Evolutionary conservation across 2,113 vertebrate genomes (phyloP).

Genomic region (Cercocebus atys): DNA sequence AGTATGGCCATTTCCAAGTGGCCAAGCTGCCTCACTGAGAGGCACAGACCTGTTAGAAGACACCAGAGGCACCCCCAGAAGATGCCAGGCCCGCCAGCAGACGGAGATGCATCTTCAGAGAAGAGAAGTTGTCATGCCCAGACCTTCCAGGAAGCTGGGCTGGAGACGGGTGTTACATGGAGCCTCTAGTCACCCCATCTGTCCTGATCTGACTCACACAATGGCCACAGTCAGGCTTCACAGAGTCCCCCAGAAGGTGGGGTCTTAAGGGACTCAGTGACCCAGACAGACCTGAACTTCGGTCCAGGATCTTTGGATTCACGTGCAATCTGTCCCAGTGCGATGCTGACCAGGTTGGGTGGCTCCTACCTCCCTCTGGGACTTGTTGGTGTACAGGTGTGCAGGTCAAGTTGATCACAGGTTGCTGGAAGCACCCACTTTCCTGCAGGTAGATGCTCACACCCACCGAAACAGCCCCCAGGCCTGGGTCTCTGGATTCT

Average conservation of each 20-base stretch:
- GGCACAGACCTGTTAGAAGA: background rate
- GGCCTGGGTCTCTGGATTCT: background rate
- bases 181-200: accelerated
- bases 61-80: background rate
- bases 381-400: background rate
- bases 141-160: background rate
- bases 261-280: background rate
- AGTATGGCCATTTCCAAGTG: background rate
- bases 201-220: background rate
- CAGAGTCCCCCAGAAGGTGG: background rate
- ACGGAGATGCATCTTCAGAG: background rate
- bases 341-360: background rate
- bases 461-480: background rate
- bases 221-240: background rate
- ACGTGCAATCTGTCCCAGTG: accelerated
- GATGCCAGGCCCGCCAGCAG: no score
- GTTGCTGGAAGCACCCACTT: background rate
- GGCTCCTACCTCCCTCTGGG: background rate
- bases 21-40: background rate
- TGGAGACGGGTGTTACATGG: accelerated
- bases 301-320: background rate
- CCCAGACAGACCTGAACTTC: no score
- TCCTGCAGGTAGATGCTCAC: background rate
- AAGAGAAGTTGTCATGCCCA: background rate
- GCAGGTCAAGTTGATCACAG: background rate